Percentiles rank a stretch among this genome's conserved stretches.
These are phyloP conservation scores for Frieseomelitta varia DNA, from an alignment of 1,140 invertebrate species.

Conservation along the genomic window DNA sequence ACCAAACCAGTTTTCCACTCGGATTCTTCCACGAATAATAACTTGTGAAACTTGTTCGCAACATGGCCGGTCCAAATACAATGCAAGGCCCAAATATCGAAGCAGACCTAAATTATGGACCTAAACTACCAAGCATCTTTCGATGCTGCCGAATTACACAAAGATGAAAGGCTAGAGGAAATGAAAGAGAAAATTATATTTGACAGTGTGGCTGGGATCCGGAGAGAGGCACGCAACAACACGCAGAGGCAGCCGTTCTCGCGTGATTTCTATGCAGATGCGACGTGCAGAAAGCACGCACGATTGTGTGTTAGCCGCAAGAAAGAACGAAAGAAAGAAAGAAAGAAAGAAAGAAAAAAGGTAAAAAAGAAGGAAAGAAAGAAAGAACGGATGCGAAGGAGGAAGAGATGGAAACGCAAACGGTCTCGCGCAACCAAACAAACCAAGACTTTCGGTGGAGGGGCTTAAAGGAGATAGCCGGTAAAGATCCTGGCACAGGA, in stretches of 20 bases:
- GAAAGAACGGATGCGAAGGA: neutral
- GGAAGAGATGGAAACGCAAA: conserved; percentile 32
- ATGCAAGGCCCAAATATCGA: neutral
- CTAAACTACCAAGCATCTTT: neutral
- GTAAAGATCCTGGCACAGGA: conserved; percentile 65
- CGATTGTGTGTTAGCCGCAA: neutral
- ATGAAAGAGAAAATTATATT: neutral
- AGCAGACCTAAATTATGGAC: no score
- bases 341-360: neutral
- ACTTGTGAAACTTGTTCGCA: neutral
- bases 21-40: neutral
- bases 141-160: conserved; percentile 19
- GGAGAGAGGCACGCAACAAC: neutral
- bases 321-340: neutral
- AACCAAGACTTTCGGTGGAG: conserved; percentile 48
- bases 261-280: conserved; percentile 36
- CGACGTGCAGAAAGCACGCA: conserved; percentile 8
- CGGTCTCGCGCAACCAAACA: neutral
- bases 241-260: neutral
- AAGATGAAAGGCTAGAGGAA: neutral
- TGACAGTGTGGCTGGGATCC: neutral
- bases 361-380: neutral
- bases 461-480: conserved; percentile 76
- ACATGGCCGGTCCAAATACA: neutral
- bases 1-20: neutral